Base-by-base conservation (phyloP, 2,888 invertebrate species). In the Herminia tarsipennalis region DNA sequence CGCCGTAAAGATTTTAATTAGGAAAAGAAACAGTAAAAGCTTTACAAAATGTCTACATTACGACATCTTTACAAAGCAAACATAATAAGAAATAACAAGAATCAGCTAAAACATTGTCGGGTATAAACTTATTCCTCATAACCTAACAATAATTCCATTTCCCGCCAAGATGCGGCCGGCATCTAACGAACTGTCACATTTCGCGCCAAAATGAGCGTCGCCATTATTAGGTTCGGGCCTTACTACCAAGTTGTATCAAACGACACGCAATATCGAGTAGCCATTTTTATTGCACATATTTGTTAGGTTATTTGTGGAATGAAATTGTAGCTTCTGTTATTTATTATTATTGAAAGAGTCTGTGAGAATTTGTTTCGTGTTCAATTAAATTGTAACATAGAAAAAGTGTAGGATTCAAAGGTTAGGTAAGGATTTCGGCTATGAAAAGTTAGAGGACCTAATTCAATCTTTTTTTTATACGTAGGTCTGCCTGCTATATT, bases 121-220 rank as follows among this genome's bases (percentile, higher is more conserved):
- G 49, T 52, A 59, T 54, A 45, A 49, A 59, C 65, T 59, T 64
- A 64, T 64, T 48, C 64, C 41, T 56, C 49, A 52, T 61, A 66
- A 60, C 57, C 66, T 57, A 57, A 66, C 66, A 72, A n/a, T n/a
- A n/a, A 73, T 78, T 68, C 70, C 73, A 75, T 74, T 75, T 66
- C 64, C 64, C 63, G 59, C 67, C 64, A 66, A 68, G 63, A 71
- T 70, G 68, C 61, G 72, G 70, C 66, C 64, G 66, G 69, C 64
- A 66, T 52, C 78, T 86, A 86, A 86, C 86, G 84, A 86, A 86
- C 86, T 85, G 86, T 80, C 83, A 81, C 78, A 82, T 80, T 79
- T 79, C 73, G 72, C 81, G 76, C 76, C 79, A 77, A 84, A 85
- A 84, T 81, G 81, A 78, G 74, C 70, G 70, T 57, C 56, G 57